Conservation (phyloP, 1,140 invertebrate species). For the Sarcophaga peregrina region DNA sequence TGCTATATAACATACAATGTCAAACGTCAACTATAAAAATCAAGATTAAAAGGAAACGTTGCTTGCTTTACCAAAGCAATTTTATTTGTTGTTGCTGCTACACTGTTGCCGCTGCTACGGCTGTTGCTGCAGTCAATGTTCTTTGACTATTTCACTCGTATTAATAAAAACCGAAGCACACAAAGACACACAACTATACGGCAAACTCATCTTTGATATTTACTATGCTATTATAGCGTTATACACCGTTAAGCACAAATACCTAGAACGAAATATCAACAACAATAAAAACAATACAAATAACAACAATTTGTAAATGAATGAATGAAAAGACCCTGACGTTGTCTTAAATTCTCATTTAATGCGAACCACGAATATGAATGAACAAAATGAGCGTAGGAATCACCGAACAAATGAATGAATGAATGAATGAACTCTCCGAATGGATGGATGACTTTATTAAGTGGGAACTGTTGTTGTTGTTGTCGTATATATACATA, state of each 20-base stretch:
- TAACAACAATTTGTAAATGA: too few species aligned
- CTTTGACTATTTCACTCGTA: not conserved
- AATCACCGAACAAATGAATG: too few species aligned
- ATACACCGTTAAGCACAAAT: conserved; percentile 3
- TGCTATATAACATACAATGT: not conserved
- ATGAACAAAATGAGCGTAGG: too few species aligned
- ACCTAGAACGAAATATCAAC: not conserved
- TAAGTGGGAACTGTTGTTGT: too few species aligned
- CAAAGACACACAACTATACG: not conserved
- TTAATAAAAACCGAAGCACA: not conserved
- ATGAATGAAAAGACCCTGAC: too few species aligned
- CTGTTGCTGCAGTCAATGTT: not conserved
- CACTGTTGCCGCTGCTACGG: not conserved
- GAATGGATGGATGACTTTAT: too few species aligned
- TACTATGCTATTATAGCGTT: conserved; percentile 26
- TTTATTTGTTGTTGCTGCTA: not conserved
- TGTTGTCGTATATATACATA: too few species aligned
- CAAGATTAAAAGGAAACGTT: conserved; percentile 7
- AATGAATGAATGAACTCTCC: too few species aligned
- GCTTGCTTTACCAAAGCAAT: not conserved
- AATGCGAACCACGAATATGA: too few species aligned
- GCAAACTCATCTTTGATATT: not conserved
- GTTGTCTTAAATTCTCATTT: too few species aligned
- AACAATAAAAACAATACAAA: not conserved
- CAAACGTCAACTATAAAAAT: conserved; percentile 32